These are phyloP conservation scores for Drosophila siamana DNA, from an alignment of 2,888 invertebrate species.

Conservation along the genomic window DNA sequence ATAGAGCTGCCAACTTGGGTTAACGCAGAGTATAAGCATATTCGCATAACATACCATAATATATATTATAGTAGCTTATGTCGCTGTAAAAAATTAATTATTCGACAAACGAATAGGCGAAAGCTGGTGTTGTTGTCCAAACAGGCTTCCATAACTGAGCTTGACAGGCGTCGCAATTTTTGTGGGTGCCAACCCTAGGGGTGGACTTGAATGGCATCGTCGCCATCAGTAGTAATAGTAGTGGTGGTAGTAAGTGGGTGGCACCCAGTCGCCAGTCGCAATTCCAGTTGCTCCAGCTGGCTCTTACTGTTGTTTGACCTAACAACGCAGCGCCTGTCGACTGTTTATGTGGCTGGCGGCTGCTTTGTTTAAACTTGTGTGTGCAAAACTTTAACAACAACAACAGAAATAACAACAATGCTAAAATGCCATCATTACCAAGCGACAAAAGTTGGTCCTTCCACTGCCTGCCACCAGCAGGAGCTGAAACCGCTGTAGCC, in stretches of 20 bases:
- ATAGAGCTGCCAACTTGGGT: constrained; percentile 2
- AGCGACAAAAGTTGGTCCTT: constrained; percentile 82
- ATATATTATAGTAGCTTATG: constrained; percentile 39
- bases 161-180: constrained; percentile 63
- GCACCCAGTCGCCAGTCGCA: constrained; percentile 28
- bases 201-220: constrained; percentile 23
- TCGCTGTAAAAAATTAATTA: constrained; percentile 61
- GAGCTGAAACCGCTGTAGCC: constrained; percentile 17
- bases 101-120: constrained; percentile 43
- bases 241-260: too few relatives aligned
- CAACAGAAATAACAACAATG: constrained; percentile 62
- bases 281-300: constrained; percentile 45
- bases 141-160: constrained; percentile 45
- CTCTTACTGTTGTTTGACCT: constrained; percentile 69
- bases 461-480: constrained; percentile 48
- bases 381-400: constrained; percentile 74
- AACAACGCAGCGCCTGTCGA: constrained; percentile 75
- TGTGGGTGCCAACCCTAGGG: constrained; percentile 58
- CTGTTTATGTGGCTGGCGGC: constrained; percentile 81
- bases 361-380: constrained; percentile 81
- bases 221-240: constrained; percentile 6
- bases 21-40: background rate
- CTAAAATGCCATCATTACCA: constrained; percentile 82
- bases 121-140: constrained; percentile 24
- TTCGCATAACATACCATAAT: background rate